These are phyloP conservation scores for Isoperla grammatica DNA, from an alignment of 2,888 invertebrate species.

Conservation along the genomic window DNA sequence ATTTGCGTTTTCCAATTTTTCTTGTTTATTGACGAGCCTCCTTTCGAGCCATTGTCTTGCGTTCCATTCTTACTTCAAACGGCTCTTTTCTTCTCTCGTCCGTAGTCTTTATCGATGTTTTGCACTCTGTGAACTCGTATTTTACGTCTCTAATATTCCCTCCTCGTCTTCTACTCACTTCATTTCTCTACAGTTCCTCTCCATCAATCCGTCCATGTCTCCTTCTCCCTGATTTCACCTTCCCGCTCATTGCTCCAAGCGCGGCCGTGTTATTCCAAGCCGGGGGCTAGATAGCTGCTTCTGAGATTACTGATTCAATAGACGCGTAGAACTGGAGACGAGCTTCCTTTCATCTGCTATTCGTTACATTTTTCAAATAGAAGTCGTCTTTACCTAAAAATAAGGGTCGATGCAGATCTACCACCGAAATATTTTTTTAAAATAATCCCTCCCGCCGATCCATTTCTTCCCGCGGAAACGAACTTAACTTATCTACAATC, in stretches of 20 bases:
- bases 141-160: background rate
- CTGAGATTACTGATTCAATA: constrained; percentile 21
- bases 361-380: constrained; percentile 9
- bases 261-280: background rate
- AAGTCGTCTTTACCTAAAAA: constrained; percentile 6
- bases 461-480: no score
- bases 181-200: background rate
- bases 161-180: background rate
- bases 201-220: constrained; percentile 8
- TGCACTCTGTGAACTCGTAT: background rate
- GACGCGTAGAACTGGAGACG: constrained; percentile 1
- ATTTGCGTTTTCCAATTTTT: no score
- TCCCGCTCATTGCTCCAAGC: constrained; percentile 1
- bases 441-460: no score
- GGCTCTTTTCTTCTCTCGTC: no score
- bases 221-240: background rate
- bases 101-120: no score
- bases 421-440: background rate
- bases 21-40: no score
- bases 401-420: constrained; percentile 4
- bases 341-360: constrained; percentile 18
- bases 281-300: background rate
- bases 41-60: no score
- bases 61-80: no score
- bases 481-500: no score